Conservation (phyloP, 2,888 invertebrate genomes). For the Penaeus monodon region DNA sequence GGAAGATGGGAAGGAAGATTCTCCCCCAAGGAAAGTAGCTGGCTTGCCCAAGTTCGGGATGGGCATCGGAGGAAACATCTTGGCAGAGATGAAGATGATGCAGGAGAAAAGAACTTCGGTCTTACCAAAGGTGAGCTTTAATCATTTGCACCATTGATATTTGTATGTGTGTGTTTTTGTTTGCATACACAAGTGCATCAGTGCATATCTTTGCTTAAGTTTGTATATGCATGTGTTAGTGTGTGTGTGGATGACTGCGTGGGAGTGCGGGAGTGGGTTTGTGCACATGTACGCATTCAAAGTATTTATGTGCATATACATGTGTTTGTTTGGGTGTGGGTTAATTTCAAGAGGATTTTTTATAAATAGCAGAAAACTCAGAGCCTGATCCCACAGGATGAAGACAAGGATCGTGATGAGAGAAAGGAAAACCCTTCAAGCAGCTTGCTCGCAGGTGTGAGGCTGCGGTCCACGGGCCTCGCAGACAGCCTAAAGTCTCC, state of each 20-base stretch:
- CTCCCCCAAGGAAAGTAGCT: conserved; percentile 51
- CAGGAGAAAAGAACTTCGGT: conserved; percentile 68
- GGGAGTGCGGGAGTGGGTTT: no score
- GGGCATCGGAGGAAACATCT: conserved; percentile 67
- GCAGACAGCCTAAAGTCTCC: conserved; percentile 71
- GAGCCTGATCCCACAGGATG: conserved; percentile 30
- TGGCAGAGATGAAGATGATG: conserved; percentile 69
- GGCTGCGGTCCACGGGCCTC: conserved; percentile 69
- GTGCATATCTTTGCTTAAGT: no score
- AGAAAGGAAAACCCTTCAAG: conserved; percentile 42
- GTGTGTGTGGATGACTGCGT: no score
- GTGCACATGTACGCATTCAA: no score
- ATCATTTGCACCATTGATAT: no score
- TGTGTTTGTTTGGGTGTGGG: not conserved
- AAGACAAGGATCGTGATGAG: conserved; percentile 54
- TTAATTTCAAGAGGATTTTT: not conserved
- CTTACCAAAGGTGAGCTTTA: conserved; percentile 59
- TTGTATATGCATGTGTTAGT: no score
- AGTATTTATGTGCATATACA: no score
- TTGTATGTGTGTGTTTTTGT: no score
- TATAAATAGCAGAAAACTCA: not conserved
- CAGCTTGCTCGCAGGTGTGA: conserved; percentile 66
- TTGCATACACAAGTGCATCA: no score
- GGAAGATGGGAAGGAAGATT: conserved; percentile 58
- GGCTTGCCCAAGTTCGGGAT: conserved; percentile 49